phyloP scores from a whole-genome alignment of 2,797 vertebrate species.

The Fringilla coelebs region DNA sequence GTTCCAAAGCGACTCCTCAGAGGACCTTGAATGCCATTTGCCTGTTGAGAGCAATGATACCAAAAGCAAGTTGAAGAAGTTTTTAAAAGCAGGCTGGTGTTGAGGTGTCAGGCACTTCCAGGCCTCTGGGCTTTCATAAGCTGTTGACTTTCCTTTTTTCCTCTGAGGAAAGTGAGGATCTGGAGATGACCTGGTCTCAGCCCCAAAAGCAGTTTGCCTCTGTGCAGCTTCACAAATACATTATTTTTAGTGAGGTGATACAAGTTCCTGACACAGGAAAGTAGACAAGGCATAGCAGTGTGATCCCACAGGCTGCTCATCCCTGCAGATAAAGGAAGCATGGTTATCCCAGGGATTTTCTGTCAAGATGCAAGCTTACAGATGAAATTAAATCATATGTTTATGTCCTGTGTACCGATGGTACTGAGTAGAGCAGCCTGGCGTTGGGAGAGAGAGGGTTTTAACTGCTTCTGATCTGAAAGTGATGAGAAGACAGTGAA shows the following conservation, averaged over 20 bases:
- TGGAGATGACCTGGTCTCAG: background rate
- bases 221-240: background rate
- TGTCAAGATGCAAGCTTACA: background rate
- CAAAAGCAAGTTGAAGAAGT: background rate
- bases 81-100: background rate
- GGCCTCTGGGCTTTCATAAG: background rate
- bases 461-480: background rate
- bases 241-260: background rate
- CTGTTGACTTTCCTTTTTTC: background rate
- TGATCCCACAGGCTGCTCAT: background rate
- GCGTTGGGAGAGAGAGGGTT: background rate
- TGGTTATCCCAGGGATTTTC: background rate
- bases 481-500: background rate
- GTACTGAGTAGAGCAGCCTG: background rate
- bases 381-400: background rate
- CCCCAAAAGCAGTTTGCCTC: background rate
- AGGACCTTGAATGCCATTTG: background rate
- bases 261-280: background rate
- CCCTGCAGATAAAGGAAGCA: background rate
- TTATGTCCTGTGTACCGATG: background rate
- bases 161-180: background rate
- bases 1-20: background rate
- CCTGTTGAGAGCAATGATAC: background rate
- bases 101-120: background rate
- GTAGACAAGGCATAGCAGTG: background rate